phyloP scores from a whole-genome alignment of 2,113 vertebrate genomes.

The Myrmophylax atrothorax region DNA sequence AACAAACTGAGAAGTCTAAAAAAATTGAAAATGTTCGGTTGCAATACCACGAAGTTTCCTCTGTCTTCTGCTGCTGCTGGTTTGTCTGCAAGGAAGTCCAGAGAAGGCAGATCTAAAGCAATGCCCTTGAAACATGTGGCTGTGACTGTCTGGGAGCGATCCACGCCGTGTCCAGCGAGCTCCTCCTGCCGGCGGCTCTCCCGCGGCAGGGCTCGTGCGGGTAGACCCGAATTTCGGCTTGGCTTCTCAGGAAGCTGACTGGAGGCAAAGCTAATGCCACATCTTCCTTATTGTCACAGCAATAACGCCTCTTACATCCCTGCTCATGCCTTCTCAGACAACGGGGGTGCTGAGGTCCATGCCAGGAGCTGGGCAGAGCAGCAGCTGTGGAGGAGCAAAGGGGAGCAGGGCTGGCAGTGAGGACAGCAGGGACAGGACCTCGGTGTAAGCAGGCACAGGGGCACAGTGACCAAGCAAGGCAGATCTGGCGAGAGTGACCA shows the following conservation, averaged over 20 bases:
- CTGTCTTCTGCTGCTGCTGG: not conserved
- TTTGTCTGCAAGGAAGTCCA: not conserved
- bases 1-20: not conserved
- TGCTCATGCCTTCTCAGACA: not conserved
- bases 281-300: not conserved
- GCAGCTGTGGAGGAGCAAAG: not conserved
- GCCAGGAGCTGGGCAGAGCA: not conserved
- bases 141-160: not conserved
- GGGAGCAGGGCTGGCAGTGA: rapidly evolving
- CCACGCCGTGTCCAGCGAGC: not conserved
- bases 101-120: not conserved
- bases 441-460: not conserved
- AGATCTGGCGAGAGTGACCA: not conserved
- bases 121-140: not conserved
- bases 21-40: not conserved
- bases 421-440: not conserved
- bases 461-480: not conserved
- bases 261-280: not conserved
- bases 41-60: not conserved
- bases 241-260: not conserved
- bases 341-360: rapidly evolving
- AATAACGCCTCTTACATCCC: rapidly evolving
- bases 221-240: rapidly evolving
- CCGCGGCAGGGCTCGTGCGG: not conserved
- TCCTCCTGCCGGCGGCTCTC: slow-evolving; percentile 58